Percentiles rank a stretch among this genome's conserved stretches.
phyloP scores from a whole-genome alignment of 2,888 invertebrate genomes.

The Spialia ferax region DNA sequence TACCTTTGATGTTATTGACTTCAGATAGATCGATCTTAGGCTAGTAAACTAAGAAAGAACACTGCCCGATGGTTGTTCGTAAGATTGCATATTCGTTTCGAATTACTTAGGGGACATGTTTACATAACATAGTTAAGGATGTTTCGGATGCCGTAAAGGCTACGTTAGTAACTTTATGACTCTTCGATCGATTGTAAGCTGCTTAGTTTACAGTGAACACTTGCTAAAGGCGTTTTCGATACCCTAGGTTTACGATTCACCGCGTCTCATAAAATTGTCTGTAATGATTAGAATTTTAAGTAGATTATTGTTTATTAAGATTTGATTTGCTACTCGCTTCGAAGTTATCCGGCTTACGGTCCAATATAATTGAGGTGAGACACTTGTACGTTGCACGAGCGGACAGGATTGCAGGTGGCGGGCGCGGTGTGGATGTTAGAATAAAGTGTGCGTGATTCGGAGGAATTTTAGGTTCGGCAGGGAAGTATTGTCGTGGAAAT shows the following conservation, averaged over 20 bases:
- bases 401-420: constrained; percentile 38
- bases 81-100: constrained; percentile 27
- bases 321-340: constrained; percentile 29
- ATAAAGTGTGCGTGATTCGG: constrained; percentile 69
- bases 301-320: constrained; percentile 21
- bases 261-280: constrained; percentile 5
- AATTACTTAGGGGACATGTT: constrained; percentile 25
- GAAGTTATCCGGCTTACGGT: constrained; percentile 30
- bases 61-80: constrained; percentile 37
- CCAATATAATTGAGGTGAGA: constrained; percentile 53
- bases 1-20: constrained; percentile 31
- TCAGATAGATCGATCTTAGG: constrained; percentile 31
- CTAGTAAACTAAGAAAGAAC: constrained; percentile 32
- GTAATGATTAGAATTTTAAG: background rate
- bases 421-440: constrained; percentile 46
- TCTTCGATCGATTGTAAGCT: constrained; percentile 65
- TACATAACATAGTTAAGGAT: constrained; percentile 34
- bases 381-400: constrained; percentile 51
- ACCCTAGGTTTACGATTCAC: constrained; percentile 66
- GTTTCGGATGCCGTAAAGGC: constrained; percentile 41
- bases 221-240: constrained; percentile 68
- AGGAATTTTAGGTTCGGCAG: constrained; percentile 83
- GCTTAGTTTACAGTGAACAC: constrained; percentile 69
- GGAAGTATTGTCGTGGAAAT: constrained; percentile 63
- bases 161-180: constrained; percentile 62